A percentile compares a stretch with the other conserved stretches of the same genome.
These are phyloP conservation scores for Orbicella faveolata DNA, from an alignment of 64 coral and sea anemone species.

Conservation along the genomic window DNA sequence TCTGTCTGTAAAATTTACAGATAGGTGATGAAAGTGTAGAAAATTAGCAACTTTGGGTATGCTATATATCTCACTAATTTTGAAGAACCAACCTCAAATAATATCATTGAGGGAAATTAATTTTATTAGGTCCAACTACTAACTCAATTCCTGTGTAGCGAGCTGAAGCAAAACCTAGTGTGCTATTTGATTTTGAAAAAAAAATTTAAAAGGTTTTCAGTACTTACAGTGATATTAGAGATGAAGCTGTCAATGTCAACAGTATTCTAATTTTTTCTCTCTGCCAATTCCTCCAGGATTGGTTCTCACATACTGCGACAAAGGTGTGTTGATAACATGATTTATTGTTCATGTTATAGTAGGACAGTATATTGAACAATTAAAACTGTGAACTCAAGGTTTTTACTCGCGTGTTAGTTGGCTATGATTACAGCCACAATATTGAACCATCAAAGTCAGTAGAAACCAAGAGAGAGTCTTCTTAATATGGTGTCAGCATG, in stretches of 20 bases:
- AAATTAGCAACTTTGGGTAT: too few species aligned
- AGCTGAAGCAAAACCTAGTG: too few species aligned
- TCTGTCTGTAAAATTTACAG: too few species aligned
- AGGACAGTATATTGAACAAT: too few species aligned
- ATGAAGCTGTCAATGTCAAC: not conserved
- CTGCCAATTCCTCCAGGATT: not conserved
- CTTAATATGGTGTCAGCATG: too few species aligned
- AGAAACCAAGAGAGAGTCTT: too few species aligned
- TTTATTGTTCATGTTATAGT: not conserved
- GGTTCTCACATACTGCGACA: slow-evolving; percentile 25
- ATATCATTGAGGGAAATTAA: not conserved
- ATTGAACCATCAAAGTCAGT: too few species aligned
- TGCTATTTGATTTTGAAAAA: not conserved
- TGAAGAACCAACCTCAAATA: not conserved
- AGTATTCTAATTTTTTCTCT: not conserved
- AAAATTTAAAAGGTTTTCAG: not conserved
- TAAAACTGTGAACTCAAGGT: not conserved
- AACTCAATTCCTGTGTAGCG: not conserved
- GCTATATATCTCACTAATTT: too few species aligned
- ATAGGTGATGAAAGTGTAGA: too few species aligned
- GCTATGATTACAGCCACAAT: too few species aligned
- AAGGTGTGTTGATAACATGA: not conserved
- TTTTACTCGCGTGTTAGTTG: not conserved
- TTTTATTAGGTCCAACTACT: not conserved
- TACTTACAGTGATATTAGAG: not conserved